Evolutionary conservation across 2,113 vertebrate genomes (phyloP), one percentile per base, ranked within the genome.

Genomic region (Passer domesticus): DNA sequence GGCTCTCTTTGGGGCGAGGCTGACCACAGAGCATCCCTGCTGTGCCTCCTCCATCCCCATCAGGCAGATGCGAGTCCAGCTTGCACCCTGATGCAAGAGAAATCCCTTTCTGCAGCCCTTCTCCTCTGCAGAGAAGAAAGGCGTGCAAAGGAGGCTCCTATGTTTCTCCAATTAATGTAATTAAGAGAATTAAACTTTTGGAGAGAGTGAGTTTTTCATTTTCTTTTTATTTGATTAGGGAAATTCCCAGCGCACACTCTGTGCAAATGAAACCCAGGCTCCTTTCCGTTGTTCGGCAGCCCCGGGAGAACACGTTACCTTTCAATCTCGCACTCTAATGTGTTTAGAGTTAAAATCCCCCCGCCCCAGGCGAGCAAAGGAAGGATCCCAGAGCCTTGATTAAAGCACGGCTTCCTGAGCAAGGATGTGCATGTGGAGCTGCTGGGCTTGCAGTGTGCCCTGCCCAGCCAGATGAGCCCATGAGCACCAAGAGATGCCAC

Each of bases 211-310:
- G 97, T 97, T 98, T 98, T 98, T 98, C 89, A 95, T 98, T 98
- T 98, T 97, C 97, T 95, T 98, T 98, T 98, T 97, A 98, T 98
- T 98, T 98, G 98, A 98, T 98, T 98, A 98, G 96, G 96, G 96
- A 97, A 98, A 98, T 97, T 98, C 98, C 98, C 98, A 94, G 95
- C 53, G 90, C 59, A 55, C 85, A 18, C 95, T 95, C 95, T 88
- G 95, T 91, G 92, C 97, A 98, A 98, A 98, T 98, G 98, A 98
- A 98, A 98, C 94, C 97, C 98, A 98, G 98, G 97, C 96, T 97
- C 83, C 81, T 94, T 94, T 94, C 97, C 89, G 89, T 97, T 97
- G 97, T 97, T 96, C 30, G 13, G 94, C 83, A 76, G 91, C 97
- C 98, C 96, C 90, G 69, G 86, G 97, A 98, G 98, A 97, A 98